These are phyloP conservation scores for Choristoneura fumiferana DNA, from an alignment of 1,140 invertebrate species.

Conservation along the genomic window DNA sequence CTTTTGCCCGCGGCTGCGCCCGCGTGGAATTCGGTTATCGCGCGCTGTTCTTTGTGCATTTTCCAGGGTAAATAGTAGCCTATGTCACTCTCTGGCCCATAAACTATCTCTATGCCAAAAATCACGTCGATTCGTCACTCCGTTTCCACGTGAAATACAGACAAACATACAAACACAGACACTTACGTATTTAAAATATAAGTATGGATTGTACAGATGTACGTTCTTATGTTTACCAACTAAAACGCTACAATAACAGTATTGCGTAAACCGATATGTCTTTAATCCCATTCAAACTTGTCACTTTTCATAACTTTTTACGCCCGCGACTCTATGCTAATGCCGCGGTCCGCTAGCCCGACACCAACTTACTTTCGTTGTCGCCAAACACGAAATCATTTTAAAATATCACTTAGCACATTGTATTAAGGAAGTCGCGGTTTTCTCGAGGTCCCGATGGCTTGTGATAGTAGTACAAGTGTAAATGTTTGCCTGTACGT, in stretches of 20 bases:
- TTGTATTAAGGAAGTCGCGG: neutral
- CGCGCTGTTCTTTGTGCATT: too few species aligned
- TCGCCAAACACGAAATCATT: neutral
- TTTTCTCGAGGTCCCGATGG: neutral
- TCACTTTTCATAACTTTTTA: conserved; percentile 14
- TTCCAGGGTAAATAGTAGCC: too few species aligned
- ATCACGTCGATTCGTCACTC: too few species aligned
- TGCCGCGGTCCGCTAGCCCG: conserved; percentile 36
- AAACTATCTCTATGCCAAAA: too few species aligned
- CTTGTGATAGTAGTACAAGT: neutral
- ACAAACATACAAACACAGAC: too few species aligned
- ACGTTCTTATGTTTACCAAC: neutral
- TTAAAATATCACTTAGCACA: neutral
- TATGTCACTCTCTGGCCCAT: too few species aligned
- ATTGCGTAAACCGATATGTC: neutral
- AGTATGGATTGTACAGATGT: too few species aligned
- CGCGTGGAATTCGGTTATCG: too few species aligned
- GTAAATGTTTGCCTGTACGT: conserved; percentile 20
- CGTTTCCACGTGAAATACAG: too few species aligned
- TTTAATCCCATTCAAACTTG: conserved; percentile 1
- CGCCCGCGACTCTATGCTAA: conserved; percentile 40
- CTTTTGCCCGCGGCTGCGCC: too few species aligned
- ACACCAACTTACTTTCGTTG: neutral
- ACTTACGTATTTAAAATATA: too few species aligned
- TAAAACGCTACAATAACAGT: neutral